Conservation (phyloP, 2,888 invertebrate genomes). For the Escarpia spicata region DNA sequence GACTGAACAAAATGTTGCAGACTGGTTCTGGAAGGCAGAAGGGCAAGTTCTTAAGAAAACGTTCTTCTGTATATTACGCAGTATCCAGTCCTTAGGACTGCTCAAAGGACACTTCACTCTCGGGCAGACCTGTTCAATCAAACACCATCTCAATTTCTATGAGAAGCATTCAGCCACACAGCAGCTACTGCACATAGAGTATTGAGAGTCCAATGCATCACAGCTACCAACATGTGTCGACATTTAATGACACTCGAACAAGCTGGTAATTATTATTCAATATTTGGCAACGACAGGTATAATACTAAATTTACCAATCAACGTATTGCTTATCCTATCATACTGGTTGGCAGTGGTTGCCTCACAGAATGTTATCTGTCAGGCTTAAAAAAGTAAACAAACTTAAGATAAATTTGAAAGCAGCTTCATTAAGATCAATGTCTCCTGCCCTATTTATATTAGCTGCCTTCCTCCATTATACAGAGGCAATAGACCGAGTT, state of each 20-base stretch:
- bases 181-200: too few species aligned
- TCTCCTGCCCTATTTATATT: not conserved
- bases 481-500: not conserved
- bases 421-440: not conserved
- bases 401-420: not conserved
- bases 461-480: not conserved
- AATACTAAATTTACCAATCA: not conserved
- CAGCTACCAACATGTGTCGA: too few species aligned
- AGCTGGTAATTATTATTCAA: too few species aligned
- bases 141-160: too few species aligned
- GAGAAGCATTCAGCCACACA: too few species aligned
- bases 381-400: not conserved
- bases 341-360: not conserved
- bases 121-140: too few species aligned
- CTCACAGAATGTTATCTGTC: not conserved
- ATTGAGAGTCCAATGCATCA: too few species aligned
- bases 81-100: too few species aligned
- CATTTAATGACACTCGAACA: too few species aligned
- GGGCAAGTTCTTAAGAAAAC: not conserved
- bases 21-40: not conserved
- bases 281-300: not conserved
- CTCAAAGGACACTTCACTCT: too few species aligned
- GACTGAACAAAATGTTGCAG: not conserved
- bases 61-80: not conserved
- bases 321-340: not conserved